phyloP scores from a whole-genome alignment of 2,888 invertebrate species.

The Oasisia sp. region DNA sequence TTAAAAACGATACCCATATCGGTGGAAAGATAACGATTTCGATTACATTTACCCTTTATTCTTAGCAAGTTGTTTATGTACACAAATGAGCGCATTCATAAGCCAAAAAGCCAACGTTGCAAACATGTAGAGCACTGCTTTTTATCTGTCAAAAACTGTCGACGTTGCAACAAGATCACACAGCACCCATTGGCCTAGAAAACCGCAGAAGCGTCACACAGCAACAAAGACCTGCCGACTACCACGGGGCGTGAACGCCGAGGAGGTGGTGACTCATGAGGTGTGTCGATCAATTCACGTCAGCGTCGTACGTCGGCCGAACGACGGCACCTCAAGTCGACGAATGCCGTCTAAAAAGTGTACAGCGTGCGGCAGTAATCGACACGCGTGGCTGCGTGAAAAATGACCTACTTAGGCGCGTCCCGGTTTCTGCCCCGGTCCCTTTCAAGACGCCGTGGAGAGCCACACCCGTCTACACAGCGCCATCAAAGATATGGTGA shows the following conservation, averaged over 20 bases:
- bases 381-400: background rate
- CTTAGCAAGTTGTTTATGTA: too few relatives aligned
- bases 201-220: background rate
- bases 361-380: background rate
- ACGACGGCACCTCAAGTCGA: background rate
- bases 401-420: background rate
- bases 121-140: background rate
- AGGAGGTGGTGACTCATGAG: background rate
- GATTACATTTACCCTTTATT: too few relatives aligned
- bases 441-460: background rate
- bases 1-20: too few relatives aligned
- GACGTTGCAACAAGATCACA: background rate
- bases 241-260: background rate
- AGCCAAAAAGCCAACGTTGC: background rate
- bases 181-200: background rate
- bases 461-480: background rate
- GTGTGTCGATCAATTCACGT: background rate
- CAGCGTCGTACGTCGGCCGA: background rate
- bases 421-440: background rate
- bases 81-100: background rate
- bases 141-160: background rate
- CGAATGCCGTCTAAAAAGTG: background rate
- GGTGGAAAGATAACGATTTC: too few relatives aligned
- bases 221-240: background rate
- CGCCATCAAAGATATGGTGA: too few relatives aligned